A percentile compares a stretch with the other conserved stretches of the same genome.
Evolutionary conservation across 64 coral and sea anemone genomes (phyloP).

Genomic region (Orbicella faveolata): DNA sequence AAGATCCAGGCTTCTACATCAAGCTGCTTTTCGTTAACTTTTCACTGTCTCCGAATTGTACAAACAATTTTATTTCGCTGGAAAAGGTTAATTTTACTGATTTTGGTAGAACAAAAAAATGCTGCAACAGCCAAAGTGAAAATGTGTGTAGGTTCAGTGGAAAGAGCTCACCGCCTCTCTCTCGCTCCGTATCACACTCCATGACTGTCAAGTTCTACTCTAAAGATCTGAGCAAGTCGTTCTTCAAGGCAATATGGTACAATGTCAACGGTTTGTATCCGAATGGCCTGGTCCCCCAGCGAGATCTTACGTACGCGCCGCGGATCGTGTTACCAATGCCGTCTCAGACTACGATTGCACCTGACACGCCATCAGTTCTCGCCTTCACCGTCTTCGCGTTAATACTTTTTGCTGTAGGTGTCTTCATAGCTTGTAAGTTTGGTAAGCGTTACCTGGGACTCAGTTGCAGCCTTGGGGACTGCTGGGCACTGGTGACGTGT

Average conservation of each 20-base stretch:
- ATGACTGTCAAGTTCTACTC: slow-evolving; percentile 9
- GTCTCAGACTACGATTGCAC: too few relatives aligned
- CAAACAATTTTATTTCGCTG: not conserved
- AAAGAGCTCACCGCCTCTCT: not conserved
- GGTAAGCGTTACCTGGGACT: slow-evolving; percentile 4
- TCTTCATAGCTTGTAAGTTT: not conserved
- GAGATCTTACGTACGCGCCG: not conserved
- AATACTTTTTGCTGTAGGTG: not conserved
- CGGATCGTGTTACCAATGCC: not conserved
- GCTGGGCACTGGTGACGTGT: not conserved
- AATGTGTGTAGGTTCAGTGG: slow-evolving; percentile 1
- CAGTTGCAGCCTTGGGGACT: slow-evolving; percentile 9
- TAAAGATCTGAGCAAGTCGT: not conserved
- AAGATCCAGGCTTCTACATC: slow-evolving; percentile 1
- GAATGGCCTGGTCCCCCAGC: not conserved
- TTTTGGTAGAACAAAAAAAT: not conserved
- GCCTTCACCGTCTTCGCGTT: not conserved
- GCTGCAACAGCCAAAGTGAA: not conserved
- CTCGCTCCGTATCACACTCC: not conserved
- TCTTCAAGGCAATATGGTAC: not conserved
- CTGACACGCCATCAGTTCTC: not conserved
- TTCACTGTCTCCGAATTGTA: not conserved
- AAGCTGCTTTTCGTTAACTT: slow-evolving; percentile 9
- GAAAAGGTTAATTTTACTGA: not conserved
- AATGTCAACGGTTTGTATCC: not conserved